Evolutionary conservation across 1,140 invertebrate species (phyloP).

Genomic region (Neodiprion lecontei): DNA sequence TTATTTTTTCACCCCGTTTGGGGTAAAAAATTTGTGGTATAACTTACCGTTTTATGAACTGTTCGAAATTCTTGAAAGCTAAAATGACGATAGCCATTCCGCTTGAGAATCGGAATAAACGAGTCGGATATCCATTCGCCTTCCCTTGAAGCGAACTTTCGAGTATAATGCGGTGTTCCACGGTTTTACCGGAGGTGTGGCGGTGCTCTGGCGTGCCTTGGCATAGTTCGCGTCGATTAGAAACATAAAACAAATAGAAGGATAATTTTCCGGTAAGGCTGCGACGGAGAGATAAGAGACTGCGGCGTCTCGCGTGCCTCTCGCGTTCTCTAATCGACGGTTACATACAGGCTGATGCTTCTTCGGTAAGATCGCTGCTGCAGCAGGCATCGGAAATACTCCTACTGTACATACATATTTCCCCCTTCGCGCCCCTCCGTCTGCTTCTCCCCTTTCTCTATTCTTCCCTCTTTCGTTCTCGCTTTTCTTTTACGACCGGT

Average conservation of each 20-base stretch:
- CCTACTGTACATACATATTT: no score
- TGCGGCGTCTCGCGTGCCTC: neutral
- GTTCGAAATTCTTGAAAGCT: no score
- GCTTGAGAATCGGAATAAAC: neutral
- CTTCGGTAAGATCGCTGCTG: neutral
- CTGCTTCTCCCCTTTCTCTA: conserved; percentile 5
- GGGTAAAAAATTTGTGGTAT: no score
- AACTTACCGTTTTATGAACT: no score
- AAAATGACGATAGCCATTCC: no score
- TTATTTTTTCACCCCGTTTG: no score
- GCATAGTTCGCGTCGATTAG: conserved; percentile 10
- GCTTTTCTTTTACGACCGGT: conserved; percentile 8
- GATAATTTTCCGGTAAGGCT: conserved; percentile 12
- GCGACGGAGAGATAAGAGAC: conserved; percentile 7
- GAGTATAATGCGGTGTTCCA: neutral
- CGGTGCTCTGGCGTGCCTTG: neutral
- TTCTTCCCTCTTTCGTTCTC: conserved; percentile 7
- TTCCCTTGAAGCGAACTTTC: no score
- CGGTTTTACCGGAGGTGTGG: neutral
- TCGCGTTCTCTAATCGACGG: conserved; percentile 14
- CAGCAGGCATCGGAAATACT: neutral
- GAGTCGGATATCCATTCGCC: neutral
- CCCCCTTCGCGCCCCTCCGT: no score
- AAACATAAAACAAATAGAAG: conserved; percentile 13
- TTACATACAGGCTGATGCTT: conserved; percentile 4